phyloP scores from a whole-genome alignment of 2,113 vertebrate genomes.

The Donacobius atricapilla region DNA sequence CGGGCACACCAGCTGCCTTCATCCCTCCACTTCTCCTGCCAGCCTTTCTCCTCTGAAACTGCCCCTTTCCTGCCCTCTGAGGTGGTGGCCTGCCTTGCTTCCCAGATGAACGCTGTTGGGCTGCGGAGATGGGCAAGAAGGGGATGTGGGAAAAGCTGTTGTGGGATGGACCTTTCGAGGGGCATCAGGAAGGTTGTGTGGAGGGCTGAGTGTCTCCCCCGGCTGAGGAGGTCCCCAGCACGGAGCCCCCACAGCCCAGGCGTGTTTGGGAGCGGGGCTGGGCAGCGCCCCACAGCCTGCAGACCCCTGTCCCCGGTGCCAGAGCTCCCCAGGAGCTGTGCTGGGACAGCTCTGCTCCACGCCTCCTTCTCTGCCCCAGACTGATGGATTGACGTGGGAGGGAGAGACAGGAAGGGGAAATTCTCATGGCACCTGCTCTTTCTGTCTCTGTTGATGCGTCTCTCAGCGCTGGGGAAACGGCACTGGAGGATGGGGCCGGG shows the following conservation, averaged over 20 bases:
- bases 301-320: not conserved
- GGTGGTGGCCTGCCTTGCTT: not conserved
- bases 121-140: not conserved
- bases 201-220: not conserved
- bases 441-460: fast-evolving
- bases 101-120: not conserved
- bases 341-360: not conserved
- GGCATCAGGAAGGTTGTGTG: not conserved
- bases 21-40: not conserved
- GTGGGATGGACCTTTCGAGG: not conserved
- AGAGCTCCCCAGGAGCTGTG: too few relatives aligned
- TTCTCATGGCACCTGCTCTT: not conserved
- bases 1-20: not conserved
- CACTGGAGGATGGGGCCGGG: fast-evolving
- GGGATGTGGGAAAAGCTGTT: not conserved
- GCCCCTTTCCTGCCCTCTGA: not conserved
- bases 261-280: not conserved
- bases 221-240: too few relatives aligned
- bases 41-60: not conserved
- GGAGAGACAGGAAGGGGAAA: not conserved
- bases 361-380: fast-evolving
- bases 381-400: fast-evolving
- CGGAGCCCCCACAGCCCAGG: too few relatives aligned
- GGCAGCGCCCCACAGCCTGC: not conserved
- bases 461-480: not conserved